Percentiles rank a stretch among this genome's conserved stretches.
Evolutionary conservation across 2,888 invertebrate genomes (phyloP).

Genomic region (Melanotus villosus): DNA sequence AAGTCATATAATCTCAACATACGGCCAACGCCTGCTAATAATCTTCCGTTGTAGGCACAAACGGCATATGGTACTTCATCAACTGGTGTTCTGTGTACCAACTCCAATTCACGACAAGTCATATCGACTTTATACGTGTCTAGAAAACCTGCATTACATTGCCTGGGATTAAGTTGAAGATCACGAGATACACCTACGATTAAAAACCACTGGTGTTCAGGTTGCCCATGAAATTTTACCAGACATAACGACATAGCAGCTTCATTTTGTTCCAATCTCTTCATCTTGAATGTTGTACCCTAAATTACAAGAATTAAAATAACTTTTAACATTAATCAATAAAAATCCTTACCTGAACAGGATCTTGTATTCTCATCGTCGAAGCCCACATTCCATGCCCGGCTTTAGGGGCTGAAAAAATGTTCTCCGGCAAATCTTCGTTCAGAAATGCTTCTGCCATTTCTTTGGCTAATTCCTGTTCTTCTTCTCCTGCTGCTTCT

Average conservation of each 20-base stretch:
- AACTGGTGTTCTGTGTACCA: slow-evolving; percentile 93
- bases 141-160: slow-evolving; percentile 86
- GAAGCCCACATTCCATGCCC: slow-evolving; percentile 98
- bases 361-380: slow-evolving; percentile 88
- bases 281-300: slow-evolving; percentile 82
- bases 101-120: slow-evolving; percentile 88
- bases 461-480: slow-evolving; percentile 95
- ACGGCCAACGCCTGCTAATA: slow-evolving; percentile 93
- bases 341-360: slow-evolving; percentile 75
- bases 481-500: slow-evolving; percentile 96
- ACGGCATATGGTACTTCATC: slow-evolving; percentile 92
- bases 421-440: slow-evolving; percentile 93
- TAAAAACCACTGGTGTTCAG: slow-evolving; percentile 70
- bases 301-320: too few species aligned
- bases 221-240: slow-evolving; percentile 66
- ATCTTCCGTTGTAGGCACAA: slow-evolving; percentile 91
- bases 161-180: slow-evolving; percentile 88
- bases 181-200: slow-evolving; percentile 95
- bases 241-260: slow-evolving; percentile 93
- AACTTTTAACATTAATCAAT: too few species aligned
- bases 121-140: slow-evolving; percentile 88
- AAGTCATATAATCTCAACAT: slow-evolving; percentile 95
- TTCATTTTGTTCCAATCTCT: slow-evolving; percentile 95
- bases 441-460: slow-evolving; percentile 98
- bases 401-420: slow-evolving; percentile 97